phyloP scores from a whole-genome alignment of 2,113 vertebrate genomes.

The Apaloderma vittatum region DNA sequence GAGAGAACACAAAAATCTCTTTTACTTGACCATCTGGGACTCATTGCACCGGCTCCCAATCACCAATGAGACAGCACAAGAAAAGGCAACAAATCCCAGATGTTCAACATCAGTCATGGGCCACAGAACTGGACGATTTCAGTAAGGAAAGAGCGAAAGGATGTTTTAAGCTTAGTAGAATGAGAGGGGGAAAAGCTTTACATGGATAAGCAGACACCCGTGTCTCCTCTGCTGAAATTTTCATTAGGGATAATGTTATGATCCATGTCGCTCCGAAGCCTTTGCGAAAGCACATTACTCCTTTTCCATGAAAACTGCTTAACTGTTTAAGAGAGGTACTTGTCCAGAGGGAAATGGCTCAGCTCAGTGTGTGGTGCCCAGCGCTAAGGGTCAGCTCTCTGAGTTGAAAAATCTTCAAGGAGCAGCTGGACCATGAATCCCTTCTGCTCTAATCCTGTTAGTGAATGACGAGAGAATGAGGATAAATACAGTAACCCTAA shows the following conservation, averaged over 20 bases:
- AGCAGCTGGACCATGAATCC: not conserved
- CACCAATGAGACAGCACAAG: slow-evolving; percentile 11
- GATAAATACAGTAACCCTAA: not conserved
- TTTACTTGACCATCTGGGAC: slow-evolving; percentile 40
- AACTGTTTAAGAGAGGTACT: not conserved
- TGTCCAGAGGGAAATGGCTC: not conserved
- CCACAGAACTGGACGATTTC: not conserved
- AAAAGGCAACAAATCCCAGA: slow-evolving; percentile 4
- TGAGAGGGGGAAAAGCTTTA: not conserved
- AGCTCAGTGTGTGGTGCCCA: not conserved
- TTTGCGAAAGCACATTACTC: not conserved
- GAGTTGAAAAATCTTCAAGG: not conserved
- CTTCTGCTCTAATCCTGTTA: not conserved
- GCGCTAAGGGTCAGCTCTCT: not conserved
- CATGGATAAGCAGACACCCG: not conserved
- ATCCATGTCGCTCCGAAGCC: not conserved
- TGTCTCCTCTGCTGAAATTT: not conserved
- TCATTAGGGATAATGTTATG: not conserved
- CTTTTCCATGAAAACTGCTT: not conserved
- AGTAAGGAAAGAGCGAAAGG: not conserved
- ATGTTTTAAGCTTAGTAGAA: not conserved
- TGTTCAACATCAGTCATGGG: not conserved
- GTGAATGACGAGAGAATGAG: not conserved
- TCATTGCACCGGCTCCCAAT: not conserved
- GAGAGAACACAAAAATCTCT: not conserved